Evolutionary conservation across 1,140 invertebrate genomes (phyloP), one percentile per base, ranked within the genome.

Genomic region (Eriosoma lanigerum): DNA sequence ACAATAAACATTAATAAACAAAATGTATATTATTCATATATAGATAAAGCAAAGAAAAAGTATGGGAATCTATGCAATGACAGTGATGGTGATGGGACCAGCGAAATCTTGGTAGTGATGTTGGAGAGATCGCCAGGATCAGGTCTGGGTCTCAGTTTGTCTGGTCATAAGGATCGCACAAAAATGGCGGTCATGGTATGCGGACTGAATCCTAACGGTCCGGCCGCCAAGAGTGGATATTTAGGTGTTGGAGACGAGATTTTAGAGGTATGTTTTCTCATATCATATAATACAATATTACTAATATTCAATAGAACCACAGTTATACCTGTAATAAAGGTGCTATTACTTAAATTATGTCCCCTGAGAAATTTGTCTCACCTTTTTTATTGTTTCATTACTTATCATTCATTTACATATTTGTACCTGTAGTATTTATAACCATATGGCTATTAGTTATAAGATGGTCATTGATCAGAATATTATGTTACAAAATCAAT

Each of bases 101-200:
- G 56, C 17, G 70, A 80, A 9, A 81, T 81, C 88, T 29, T 82
- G 75, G 82, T 89, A 58, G 87, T 90, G 17, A 87, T 88, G 48
- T 82, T 92, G 58, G 86, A 91, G 29, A 38, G 75, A 19, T 78
- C 75, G 17, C 75, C 75, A 5, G 75, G 75, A 48, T 62, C 86
- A 3, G 90, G 93, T 0, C 88, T 99, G 46, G 98, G 98, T 3
- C 89, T 99, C 50, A 95, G 94, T 70, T 87, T 99, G 70, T 95
- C 97, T 10, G 97, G 97, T 0, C 96, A 98, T 87, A 92, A 93
- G 84, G 96, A 98, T 85, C 89, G 96, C 21, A 94, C 92, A 84
- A 93, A 94, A 83, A 98, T 98, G 96, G 94, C 94, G 26, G 96
- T 97, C 58, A 98, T 98, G 87, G 91, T 99, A 48, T 97, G 96